Evolutionary conservation across 2,888 invertebrate species (phyloP).

Genomic region (Listrodromus nycthemerus): DNA sequence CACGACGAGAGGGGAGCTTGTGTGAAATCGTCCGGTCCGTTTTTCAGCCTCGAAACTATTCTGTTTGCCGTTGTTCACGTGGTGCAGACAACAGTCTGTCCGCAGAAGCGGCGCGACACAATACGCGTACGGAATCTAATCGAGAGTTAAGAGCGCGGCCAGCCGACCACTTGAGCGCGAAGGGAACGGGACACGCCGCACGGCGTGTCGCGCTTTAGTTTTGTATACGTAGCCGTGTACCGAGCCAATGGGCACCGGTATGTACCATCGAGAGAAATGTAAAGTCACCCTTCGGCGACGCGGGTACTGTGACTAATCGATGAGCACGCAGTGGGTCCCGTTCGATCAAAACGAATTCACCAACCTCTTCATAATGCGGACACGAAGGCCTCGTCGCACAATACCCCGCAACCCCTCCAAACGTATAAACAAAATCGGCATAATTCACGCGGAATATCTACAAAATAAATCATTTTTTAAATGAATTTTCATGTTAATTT

Average conservation of each 20-base stretch:
- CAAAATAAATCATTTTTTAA: conserved; percentile 31
- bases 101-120: conserved; percentile 26
- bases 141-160: conserved; percentile 49
- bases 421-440: conserved; percentile 43
- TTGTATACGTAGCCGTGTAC: conserved; percentile 31
- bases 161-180: conserved; percentile 41
- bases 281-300: conserved; percentile 75
- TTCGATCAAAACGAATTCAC: conserved; percentile 76
- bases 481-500: background rate
- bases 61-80: conserved; percentile 27
- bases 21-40: conserved; percentile 21
- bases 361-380: conserved; percentile 19
- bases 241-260: conserved; percentile 18
- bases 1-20: background rate
- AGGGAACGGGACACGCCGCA: conserved; percentile 17
- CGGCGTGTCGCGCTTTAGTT: conserved; percentile 27
- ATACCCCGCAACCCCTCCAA: conserved; percentile 2
- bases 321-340: conserved; percentile 81
- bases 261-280: conserved; percentile 54
- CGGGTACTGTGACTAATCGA: conserved; percentile 84
- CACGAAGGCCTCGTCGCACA: conserved; percentile 32
- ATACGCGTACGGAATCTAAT: conserved; percentile 56
- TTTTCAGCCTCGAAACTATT: conserved; percentile 39
- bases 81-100: conserved; percentile 34
- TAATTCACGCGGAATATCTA: conserved; percentile 11